These are phyloP conservation scores for Otocyon megalotis DNA, from an alignment of 2,113 vertebrate genomes.

Conservation along the genomic window DNA sequence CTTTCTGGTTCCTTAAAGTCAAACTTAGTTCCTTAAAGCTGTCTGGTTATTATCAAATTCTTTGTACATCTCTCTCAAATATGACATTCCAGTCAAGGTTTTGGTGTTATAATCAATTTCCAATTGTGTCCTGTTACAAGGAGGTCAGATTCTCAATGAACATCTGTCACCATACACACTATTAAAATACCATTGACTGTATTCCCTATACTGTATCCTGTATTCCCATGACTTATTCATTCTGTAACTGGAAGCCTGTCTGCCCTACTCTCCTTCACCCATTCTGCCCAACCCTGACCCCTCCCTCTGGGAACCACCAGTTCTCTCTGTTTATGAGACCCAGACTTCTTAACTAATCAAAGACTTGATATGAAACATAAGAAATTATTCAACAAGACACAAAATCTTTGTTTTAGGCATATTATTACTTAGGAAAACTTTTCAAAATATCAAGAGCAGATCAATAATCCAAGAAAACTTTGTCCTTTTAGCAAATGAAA, in stretches of 20 bases:
- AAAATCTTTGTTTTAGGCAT: not conserved
- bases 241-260: not conserved
- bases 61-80: not conserved
- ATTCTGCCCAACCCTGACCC: not conserved
- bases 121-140: not conserved
- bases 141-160: not conserved
- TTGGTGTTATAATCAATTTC: not conserved
- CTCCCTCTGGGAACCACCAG: not conserved
- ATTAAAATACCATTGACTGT: not conserved
- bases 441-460: not conserved
- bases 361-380: not conserved
- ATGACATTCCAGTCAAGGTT: not conserved
- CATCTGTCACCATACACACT: not conserved
- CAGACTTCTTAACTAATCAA: not conserved
- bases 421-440: not conserved
- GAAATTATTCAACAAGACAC: not conserved
- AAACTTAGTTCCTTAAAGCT: not conserved
- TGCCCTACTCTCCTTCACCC: not conserved
- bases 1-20: not conserved
- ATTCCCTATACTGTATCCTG: not conserved
- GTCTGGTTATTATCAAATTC: not conserved
- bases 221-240: not conserved
- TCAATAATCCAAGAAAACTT: not conserved
- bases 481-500: not conserved
- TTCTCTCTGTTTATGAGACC: not conserved